Conservation (phyloP, 2,888 invertebrate genomes). For the Thysanoteuthis rhombus region DNA sequence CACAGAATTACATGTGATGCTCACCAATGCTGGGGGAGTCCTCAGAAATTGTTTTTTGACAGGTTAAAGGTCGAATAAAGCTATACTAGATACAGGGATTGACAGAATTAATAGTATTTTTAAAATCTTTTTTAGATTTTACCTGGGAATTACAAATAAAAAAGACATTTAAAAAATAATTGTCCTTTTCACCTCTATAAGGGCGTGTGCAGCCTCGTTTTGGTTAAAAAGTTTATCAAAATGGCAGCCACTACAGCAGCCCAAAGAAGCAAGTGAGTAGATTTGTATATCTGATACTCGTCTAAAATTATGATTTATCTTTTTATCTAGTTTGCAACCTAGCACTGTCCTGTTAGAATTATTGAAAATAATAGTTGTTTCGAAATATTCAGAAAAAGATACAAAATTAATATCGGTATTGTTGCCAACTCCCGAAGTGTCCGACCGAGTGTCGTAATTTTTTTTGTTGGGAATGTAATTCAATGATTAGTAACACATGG, state of each 20-base stretch:
- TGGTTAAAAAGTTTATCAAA: background rate
- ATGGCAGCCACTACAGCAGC: background rate
- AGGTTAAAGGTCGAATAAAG: background rate
- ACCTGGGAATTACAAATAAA: background rate
- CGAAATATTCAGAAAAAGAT: background rate
- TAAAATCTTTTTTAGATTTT: background rate
- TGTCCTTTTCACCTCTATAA: background rate
- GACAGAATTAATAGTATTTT: background rate
- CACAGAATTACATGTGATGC: background rate
- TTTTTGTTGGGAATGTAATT: too few species aligned
- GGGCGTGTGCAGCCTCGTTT: background rate
- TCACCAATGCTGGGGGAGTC: background rate
- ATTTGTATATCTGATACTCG: background rate
- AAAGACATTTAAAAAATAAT: background rate
- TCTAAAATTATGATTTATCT: background rate
- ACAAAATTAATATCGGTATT: background rate
- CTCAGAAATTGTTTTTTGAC: background rate
- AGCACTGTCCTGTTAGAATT: background rate
- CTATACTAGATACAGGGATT: background rate
- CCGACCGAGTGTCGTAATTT: too few species aligned
- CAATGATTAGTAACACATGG: too few species aligned
- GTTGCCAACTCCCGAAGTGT: background rate
- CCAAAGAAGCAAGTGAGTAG: background rate
- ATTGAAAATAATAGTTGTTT: background rate
- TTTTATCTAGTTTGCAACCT: background rate